These are phyloP conservation scores for Athalia circularis DNA, from an alignment of 2,888 invertebrate genomes.

Conservation along the genomic window DNA sequence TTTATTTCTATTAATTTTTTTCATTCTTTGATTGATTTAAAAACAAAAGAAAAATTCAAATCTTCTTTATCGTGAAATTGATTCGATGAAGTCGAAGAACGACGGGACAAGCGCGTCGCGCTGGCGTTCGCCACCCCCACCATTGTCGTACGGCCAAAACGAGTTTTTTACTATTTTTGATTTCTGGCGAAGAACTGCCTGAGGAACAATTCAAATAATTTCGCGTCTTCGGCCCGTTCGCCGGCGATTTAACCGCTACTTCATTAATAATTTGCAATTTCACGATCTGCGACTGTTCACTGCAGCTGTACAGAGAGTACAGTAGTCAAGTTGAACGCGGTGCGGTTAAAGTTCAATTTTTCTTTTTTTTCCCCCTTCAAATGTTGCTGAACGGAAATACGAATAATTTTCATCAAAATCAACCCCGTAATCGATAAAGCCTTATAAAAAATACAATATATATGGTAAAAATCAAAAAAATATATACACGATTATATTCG, in stretches of 20 bases:
- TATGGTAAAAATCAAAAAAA: too few relatives aligned
- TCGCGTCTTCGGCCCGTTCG: constrained; percentile 39
- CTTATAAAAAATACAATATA: too few relatives aligned
- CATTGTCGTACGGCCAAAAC: constrained; percentile 42
- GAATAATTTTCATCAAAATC: too few relatives aligned
- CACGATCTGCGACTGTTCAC: too few relatives aligned
- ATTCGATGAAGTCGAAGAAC: constrained; percentile 49
- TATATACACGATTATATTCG: too few relatives aligned
- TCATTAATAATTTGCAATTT: too few relatives aligned
- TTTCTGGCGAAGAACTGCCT: constrained; percentile 42
- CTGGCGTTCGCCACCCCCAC: constrained; percentile 48
- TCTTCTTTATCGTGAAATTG: background rate
- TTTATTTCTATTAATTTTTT: background rate
- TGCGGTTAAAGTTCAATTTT: too few relatives aligned
- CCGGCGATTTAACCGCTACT: background rate
- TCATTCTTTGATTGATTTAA: background rate
- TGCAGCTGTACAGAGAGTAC: too few relatives aligned
- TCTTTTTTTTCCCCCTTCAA: too few relatives aligned
- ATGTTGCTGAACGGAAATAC: too few relatives aligned
- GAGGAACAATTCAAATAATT: constrained; percentile 40
- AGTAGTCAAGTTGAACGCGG: too few relatives aligned
- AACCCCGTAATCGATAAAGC: too few relatives aligned
- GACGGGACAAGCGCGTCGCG: constrained; percentile 46
- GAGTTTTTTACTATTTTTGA: constrained; percentile 42
- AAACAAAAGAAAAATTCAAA: background rate